These are phyloP conservation scores for Neoseiulus cucumeris DNA, from an alignment of 1,140 invertebrate species.

Conservation along the genomic window DNA sequence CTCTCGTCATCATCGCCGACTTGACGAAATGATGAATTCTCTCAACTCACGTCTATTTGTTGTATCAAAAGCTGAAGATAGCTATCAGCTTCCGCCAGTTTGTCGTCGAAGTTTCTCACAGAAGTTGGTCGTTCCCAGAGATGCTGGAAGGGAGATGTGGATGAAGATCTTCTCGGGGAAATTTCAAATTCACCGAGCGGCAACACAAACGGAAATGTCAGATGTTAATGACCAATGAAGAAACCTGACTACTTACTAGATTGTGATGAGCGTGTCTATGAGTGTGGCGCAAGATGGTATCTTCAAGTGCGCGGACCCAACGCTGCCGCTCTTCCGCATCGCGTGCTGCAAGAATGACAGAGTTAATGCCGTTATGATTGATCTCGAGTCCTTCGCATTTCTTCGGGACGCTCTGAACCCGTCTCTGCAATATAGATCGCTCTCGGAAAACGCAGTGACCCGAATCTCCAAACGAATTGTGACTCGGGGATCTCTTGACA, in stretches of 20 bases:
- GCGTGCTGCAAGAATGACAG: conserved; percentile 38
- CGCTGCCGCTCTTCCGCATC: conserved; percentile 79
- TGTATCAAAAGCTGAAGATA: conserved; percentile 91
- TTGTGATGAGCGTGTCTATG: conserved; percentile 17
- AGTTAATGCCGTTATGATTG: too few species aligned
- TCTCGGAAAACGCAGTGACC: too few species aligned
- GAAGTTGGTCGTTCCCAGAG: conserved; percentile 38
- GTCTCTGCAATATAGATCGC: neutral
- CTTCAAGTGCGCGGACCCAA: conserved; percentile 85
- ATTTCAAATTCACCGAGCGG: neutral
- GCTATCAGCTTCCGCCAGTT: conserved; percentile 79
- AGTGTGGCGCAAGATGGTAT: conserved; percentile 67
- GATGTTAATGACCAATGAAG: too few species aligned
- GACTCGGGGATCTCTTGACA: too few species aligned
- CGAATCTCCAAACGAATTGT: too few species aligned
- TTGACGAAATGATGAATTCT: neutral
- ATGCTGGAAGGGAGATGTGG: conserved; percentile 23
- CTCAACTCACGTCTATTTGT: conserved; percentile 42
- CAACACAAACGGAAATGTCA: neutral
- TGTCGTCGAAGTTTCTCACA: conserved; percentile 60
- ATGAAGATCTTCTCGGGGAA: neutral
- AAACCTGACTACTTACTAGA: conserved; percentile 12
- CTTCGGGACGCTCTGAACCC: neutral
- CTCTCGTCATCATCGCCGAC: too few species aligned
- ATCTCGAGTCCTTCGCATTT: too few species aligned